phyloP scores from a whole-genome alignment of 2,797 vertebrate species.

The Gymnodraco acuticeps region DNA sequence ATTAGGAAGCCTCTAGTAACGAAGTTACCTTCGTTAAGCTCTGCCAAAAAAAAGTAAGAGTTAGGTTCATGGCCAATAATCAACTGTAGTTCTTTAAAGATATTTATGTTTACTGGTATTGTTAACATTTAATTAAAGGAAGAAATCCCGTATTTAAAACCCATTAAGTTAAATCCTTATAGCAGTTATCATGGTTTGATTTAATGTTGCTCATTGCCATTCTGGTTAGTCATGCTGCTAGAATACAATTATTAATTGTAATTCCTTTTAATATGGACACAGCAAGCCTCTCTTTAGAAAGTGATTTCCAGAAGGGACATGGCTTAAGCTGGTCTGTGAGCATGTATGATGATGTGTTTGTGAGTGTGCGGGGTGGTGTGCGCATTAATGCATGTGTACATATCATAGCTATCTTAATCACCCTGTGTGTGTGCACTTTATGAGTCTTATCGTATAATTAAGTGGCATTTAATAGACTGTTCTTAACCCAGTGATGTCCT shows the following conservation, averaged over 20 bases:
- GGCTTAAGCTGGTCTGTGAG: slow-evolving; percentile 47
- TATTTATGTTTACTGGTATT: slow-evolving; percentile 11
- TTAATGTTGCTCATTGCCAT: slow-evolving; percentile 48
- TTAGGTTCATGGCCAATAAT: neutral
- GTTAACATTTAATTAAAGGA: slow-evolving; percentile 42
- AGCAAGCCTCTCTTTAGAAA: slow-evolving; percentile 58
- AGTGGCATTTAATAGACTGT: slow-evolving; percentile 80
- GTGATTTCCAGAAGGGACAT: slow-evolving; percentile 63
- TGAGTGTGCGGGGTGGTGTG: slow-evolving; percentile 3
- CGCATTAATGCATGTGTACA: slow-evolving; percentile 4
- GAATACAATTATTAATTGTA: slow-evolving; percentile 74
- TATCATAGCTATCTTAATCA: slow-evolving; percentile 37
- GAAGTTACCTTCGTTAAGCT: too few species aligned
- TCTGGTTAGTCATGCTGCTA: slow-evolving; percentile 41
- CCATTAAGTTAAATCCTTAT: slow-evolving; percentile 48
- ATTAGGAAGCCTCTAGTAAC: too few species aligned
- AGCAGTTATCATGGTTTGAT: slow-evolving; percentile 43
- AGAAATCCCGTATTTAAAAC: slow-evolving; percentile 30
- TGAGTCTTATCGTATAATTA: slow-evolving; percentile 80
- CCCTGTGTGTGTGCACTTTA: slow-evolving; percentile 37
- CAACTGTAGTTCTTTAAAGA: neutral
- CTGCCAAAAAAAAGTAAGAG: too few species aligned
- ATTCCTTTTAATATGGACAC: slow-evolving; percentile 70
- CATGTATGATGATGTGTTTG: slow-evolving; percentile 52
- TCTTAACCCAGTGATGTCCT: slow-evolving; percentile 69